Evolutionary conservation across 2,797 vertebrate genomes (phyloP).

Genomic region (Tenualosa ilisha): DNA sequence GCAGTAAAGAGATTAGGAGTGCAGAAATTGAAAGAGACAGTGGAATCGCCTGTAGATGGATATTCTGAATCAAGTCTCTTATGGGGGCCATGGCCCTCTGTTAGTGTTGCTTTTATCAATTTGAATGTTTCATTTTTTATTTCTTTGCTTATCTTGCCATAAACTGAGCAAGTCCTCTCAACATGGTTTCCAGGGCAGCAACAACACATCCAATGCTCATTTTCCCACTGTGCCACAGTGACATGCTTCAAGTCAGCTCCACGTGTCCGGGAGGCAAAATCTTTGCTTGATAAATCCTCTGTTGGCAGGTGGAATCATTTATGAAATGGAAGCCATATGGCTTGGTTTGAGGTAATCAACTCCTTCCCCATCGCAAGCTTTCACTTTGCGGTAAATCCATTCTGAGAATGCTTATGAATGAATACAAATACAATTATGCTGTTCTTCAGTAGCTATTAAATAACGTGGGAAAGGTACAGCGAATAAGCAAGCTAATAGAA

Average conservation of each 20-base stretch:
- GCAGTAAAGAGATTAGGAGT: slow-evolving; percentile 30
- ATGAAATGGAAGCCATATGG: neutral
- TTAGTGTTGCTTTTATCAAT: neutral
- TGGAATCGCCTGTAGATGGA: neutral
- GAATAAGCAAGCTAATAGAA: neutral
- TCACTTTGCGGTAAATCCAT: neutral
- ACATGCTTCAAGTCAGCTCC: neutral
- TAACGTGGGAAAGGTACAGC: neutral
- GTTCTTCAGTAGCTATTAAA: neutral
- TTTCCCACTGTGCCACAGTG: neutral
- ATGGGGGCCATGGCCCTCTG: neutral
- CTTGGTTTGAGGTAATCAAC: neutral
- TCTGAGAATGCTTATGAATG: neutral
- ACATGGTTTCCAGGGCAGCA: neutral
- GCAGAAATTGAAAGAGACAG: neutral
- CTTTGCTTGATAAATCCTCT: neutral
- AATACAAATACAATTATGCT: neutral
- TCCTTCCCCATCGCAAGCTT: neutral
- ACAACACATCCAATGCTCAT: neutral
- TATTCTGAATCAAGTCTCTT: neutral
- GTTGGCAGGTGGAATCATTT: neutral
- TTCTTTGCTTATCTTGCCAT: neutral
- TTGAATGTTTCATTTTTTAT: neutral
- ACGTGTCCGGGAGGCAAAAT: neutral
- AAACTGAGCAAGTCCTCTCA: neutral